Base-by-base conservation (phyloP, 2,888 invertebrate genomes). In the Drosophila macrospina region DNA sequence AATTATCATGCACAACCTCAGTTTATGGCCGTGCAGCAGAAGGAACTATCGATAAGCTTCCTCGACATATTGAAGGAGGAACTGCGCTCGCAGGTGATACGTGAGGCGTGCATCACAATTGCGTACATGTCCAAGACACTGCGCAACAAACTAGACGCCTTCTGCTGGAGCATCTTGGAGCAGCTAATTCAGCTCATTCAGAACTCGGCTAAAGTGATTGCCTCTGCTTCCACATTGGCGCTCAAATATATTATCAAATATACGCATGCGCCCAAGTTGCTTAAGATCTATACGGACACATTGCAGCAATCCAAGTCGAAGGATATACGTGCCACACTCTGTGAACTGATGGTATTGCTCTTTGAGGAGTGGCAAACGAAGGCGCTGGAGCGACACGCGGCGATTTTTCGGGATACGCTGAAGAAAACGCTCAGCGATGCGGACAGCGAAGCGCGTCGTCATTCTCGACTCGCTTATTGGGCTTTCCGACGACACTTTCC, bases 151-250 rank as follows among this genome's bases (percentile, higher is more conserved):
- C 94, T 97, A 81, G 98, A 98, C 79, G 96, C 95, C 90, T 96
- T 97, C 93, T 96, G 96, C 41, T 96, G 98, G 90, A 94, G 95
- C 75, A 94, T 98, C 55, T 92, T 99, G 48, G 96, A 96, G 74
- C 94, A 95, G 81, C 93, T 99, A 28, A 97, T 99, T 37, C 96
- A 96, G 91, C 94, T 99, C 65, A 97, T 99, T 92, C 98, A 97
- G 89, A 99, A 98, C 91, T 97, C 97, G 78, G 98, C 98, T 73
- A 99, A 99, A 94, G 97, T 98, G 72, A 97, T 99, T 91, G 96
- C 98, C 5, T 96, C 98, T 0, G 96, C 98, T 0, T 98, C 97
- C 51, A 94, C 95, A 2, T 95, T 98, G 59, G 95, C 97, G 75
- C 95, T 98, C 36, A 95, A 96, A 52, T 98, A 98, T 93, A 96